Percentiles rank a stretch among this genome's conserved stretches.
These are phyloP conservation scores for Acanthosepion pharaonis DNA, from an alignment of 2,888 invertebrate species.

Conservation along the genomic window DNA sequence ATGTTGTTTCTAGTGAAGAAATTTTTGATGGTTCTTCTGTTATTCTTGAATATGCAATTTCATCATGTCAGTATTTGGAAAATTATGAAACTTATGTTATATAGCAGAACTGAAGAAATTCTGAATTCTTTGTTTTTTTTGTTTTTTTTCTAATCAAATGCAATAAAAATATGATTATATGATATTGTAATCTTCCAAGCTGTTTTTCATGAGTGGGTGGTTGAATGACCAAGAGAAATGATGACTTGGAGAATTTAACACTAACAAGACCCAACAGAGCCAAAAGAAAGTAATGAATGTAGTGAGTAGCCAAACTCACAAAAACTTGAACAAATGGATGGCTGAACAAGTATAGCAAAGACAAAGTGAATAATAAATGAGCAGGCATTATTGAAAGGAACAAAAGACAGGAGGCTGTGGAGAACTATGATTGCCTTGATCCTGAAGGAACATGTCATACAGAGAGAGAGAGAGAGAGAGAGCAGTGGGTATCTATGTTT, in stretches of 20 bases:
- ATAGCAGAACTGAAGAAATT: not conserved
- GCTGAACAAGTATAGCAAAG: no score
- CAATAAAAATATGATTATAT: not conserved
- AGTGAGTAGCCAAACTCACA: no score
- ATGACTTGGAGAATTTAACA: no score
- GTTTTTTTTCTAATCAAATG: not conserved
- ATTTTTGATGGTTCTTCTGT: constrained; percentile 60
- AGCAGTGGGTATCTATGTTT: not conserved
- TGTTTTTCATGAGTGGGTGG: not conserved
- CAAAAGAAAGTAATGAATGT: no score
- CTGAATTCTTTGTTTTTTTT: not conserved
- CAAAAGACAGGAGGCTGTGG: no score
- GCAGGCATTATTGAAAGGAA: no score
- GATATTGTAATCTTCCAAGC: not conserved
- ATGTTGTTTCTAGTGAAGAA: constrained; percentile 53
- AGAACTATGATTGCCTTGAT: no score
- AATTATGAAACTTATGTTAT: constrained; percentile 44
- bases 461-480: not conserved
- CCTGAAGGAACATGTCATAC: no score
- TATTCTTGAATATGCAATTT: constrained; percentile 58
- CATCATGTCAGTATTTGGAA: constrained; percentile 48
- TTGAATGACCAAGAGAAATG: no score
- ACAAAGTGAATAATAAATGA: no score
- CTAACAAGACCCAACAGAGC: no score
- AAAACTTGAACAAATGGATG: no score